Evolutionary conservation across 2,888 invertebrate species (phyloP).

Genomic region (Drosophila leonis): DNA sequence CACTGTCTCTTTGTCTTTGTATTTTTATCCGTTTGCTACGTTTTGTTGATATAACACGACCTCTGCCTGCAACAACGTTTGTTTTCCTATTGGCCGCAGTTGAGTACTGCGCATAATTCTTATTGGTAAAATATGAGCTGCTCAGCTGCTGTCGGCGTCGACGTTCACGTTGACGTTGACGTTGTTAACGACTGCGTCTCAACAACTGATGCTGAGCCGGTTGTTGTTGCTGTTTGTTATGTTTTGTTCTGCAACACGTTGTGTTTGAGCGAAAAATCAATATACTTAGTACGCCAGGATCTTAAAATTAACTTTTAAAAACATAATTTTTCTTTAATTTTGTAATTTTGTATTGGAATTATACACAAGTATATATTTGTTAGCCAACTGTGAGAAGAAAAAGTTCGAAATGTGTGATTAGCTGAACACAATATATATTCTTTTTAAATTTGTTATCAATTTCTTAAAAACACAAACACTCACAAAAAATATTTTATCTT

Average conservation of each 20-base stretch:
- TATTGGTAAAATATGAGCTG: conserved; percentile 52
- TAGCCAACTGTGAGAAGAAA: neutral
- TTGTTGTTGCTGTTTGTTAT: conserved; percentile 32
- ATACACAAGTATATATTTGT: neutral
- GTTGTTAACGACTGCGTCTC: conserved; percentile 5
- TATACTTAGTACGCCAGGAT: conserved; percentile 7
- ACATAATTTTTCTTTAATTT: neutral
- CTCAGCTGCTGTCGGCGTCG: conserved; percentile 22
- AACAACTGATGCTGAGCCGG: conserved; percentile 61
- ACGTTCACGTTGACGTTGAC: conserved; percentile 11
- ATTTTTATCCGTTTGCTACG: conserved; percentile 7
- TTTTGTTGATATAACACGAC: conserved; percentile 12
- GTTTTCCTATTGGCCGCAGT: conserved; percentile 51
- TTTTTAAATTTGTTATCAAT: neutral
- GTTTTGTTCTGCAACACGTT: conserved; percentile 17
- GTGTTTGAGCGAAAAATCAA: conserved; percentile 51
- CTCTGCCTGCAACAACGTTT: conserved; percentile 40
- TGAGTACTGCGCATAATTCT: conserved; percentile 59
- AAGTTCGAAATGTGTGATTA: neutral
- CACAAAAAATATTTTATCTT: neutral
- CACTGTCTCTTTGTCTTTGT: neutral
- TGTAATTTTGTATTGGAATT: neutral
- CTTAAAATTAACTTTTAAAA: neutral
- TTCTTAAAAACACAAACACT: neutral
- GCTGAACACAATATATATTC: neutral